These are phyloP conservation scores for Macrotrachela quadricornifera DNA, from an alignment of 1,140 invertebrate genomes.

Conservation along the genomic window DNA sequence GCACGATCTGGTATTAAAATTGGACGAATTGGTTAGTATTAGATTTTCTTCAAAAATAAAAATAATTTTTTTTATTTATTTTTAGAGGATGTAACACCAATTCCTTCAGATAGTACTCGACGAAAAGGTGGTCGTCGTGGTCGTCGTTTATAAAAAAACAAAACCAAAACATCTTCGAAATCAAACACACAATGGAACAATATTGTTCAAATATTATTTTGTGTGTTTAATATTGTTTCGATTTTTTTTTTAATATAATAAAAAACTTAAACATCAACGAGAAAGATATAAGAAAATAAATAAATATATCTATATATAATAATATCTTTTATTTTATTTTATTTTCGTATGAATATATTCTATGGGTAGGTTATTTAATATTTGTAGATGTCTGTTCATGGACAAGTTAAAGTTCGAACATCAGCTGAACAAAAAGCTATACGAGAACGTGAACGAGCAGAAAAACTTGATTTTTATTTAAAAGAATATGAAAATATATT, in stretches of 20 bases:
- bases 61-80: slow-evolving; percentile 10
- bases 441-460: slow-evolving; percentile 54
- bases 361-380: no score
- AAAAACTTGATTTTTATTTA: slow-evolving; percentile 36
- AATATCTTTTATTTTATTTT: no score
- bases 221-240: no score
- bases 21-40: slow-evolving; percentile 57
- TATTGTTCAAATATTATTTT: no score
- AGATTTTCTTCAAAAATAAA: neutral
- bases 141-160: slow-evolving; percentile 82
- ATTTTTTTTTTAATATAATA: no score
- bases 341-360: no score
- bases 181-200: no score
- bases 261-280: no score
- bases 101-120: slow-evolving; percentile 90
- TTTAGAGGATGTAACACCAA: slow-evolving; percentile 80
- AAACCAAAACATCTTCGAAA: no score
- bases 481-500: neutral
- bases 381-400: slow-evolving; percentile 36
- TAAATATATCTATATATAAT: no score
- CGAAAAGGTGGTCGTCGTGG: slow-evolving; percentile 98
- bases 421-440: slow-evolving; percentile 63
- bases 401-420: slow-evolving; percentile 66
- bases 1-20: slow-evolving; percentile 98
- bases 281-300: no score